A percentile compares a stretch with the other conserved stretches of the same genome.
Conservation (phyloP, 1,140 invertebrate species). For the Ceratoteleas bidentatus region DNA sequence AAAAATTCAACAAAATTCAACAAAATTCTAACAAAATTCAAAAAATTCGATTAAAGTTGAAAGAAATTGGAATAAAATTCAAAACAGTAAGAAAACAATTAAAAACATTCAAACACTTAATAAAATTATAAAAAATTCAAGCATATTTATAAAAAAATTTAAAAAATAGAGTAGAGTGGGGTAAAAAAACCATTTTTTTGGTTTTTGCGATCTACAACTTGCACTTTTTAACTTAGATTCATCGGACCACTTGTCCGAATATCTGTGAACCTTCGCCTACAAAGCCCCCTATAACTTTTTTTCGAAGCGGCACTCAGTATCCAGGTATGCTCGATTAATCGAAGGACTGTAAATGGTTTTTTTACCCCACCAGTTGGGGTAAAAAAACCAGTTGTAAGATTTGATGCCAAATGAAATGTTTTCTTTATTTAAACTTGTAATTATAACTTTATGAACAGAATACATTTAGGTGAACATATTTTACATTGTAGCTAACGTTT, state of each 20-base stretch:
- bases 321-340: neutral
- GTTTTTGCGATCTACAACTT: neutral
- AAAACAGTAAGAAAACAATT: no score
- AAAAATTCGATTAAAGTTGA: no score
- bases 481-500: neutral
- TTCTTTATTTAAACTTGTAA: neutral
- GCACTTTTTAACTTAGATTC: neutral
- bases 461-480: slow-evolving; percentile 1
- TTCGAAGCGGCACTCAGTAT: neutral
- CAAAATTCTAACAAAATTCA: no score
- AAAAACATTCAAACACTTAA: no score
- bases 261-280: neutral
- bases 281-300: neutral
- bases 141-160: no score
- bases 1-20: no score
- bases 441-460: neutral
- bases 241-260: neutral
- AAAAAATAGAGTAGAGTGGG: neutral
- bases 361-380: neutral
- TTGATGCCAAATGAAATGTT: neutral
- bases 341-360: neutral
- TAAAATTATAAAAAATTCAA: no score
- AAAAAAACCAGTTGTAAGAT: neutral
- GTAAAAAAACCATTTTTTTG: neutral
- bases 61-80: no score